A percentile compares a stretch with the other conserved stretches of the same genome.
These are phyloP conservation scores for Setipinna tenuifilis DNA, from an alignment of 2,797 vertebrate species.

Conservation along the genomic window DNA sequence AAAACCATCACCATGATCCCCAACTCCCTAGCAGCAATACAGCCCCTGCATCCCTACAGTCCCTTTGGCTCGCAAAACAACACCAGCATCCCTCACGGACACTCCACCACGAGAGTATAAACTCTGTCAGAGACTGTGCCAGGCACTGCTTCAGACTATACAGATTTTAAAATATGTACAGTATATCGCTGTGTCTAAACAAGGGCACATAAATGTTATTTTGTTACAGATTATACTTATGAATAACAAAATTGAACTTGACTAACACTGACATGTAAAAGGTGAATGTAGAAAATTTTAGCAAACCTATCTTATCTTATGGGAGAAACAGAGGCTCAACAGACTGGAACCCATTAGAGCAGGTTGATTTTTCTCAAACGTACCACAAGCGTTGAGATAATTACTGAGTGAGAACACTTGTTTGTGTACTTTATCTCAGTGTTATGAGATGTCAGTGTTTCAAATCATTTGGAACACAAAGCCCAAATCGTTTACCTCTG, in stretches of 20 bases:
- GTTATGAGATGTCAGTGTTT: conserved; percentile 54
- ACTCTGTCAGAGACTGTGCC: conserved; percentile 62
- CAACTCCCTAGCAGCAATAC: conserved; percentile 88
- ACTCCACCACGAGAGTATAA: conserved; percentile 96
- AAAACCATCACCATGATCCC: conserved; percentile 97
- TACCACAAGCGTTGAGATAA: not conserved
- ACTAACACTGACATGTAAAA: conserved; percentile 93
- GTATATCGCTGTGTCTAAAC: conserved; percentile 46
- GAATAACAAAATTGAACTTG: conserved; percentile 68
- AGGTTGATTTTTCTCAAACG: not conserved
- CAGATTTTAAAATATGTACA: conserved; percentile 34
- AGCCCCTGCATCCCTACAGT: conserved; percentile 90
- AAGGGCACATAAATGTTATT: conserved; percentile 64
- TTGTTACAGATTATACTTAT: conserved; percentile 67
- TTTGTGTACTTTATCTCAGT: conserved; percentile 49
- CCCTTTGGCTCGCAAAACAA: conserved; percentile 92
- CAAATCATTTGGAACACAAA: conserved; percentile 71
- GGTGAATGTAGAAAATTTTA: conserved; percentile 68
- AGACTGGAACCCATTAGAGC: conserved; percentile 61
- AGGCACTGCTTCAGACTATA: conserved; percentile 37
- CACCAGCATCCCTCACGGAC: conserved; percentile 92
- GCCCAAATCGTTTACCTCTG: conserved; percentile 18
- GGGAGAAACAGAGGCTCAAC: conserved; percentile 34
- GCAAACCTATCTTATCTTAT: conserved; percentile 48
- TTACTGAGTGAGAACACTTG: not conserved